phyloP scores from a whole-genome alignment of 1,140 invertebrate genomes.

The Lordiphosa mommai region DNA sequence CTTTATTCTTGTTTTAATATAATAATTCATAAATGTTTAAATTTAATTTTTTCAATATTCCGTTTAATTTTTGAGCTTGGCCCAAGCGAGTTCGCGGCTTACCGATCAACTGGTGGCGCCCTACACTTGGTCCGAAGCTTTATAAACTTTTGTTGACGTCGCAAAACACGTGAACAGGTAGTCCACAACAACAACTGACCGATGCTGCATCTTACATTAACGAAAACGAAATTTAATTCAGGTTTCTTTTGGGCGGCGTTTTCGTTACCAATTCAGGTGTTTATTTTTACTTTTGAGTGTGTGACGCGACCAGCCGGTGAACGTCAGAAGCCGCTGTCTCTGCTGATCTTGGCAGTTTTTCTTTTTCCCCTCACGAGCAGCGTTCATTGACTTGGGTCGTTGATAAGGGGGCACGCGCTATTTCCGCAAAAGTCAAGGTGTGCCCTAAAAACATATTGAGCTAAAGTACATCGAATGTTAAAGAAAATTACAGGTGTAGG shows the following conservation, averaged over 20 bases:
- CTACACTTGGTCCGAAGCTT: constrained; percentile 48
- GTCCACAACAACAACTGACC: constrained; percentile 14
- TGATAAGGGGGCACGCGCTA: constrained; percentile 26
- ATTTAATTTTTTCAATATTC: neutral
- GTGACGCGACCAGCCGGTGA: neutral
- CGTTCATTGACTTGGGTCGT: constrained; percentile 52
- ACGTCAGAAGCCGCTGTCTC: constrained; percentile 27
- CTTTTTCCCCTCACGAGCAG: constrained; percentile 17
- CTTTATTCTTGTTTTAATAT: neutral
- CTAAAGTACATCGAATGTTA: too few relatives aligned
- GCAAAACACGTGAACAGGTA: constrained; percentile 65
- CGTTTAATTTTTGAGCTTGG: constrained; percentile 35
- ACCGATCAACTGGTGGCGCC: constrained; percentile 60
- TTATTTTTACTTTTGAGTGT: constrained; percentile 21
- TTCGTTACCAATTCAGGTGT: constrained; percentile 13
- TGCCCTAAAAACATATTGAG: neutral
- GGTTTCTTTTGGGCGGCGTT: constrained; percentile 1
- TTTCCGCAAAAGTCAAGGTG: constrained; percentile 31
- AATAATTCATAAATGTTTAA: neutral
- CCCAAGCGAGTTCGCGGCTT: constrained; percentile 53
- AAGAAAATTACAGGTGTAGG: too few relatives aligned
- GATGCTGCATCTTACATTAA: constrained; percentile 7
- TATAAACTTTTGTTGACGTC: constrained; percentile 52
- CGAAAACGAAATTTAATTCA: constrained; percentile 8
- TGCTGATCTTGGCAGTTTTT: constrained; percentile 24